These are phyloP conservation scores for Mola mola DNA, from an alignment of 2,113 vertebrate species.

Conservation along the genomic window DNA sequence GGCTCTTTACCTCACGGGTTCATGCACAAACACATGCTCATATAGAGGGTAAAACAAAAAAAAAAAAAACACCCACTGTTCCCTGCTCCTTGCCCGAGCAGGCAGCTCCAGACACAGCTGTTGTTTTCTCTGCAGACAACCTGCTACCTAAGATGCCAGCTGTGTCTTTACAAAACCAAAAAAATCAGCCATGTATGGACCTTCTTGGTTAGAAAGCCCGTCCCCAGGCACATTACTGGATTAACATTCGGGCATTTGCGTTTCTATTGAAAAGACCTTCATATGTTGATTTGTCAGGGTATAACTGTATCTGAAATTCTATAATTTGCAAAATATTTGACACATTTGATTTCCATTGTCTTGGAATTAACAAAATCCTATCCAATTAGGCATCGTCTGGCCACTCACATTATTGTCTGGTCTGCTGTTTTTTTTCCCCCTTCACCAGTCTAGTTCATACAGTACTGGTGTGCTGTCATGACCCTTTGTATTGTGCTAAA, in stretches of 20 bases:
- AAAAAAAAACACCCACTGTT: conserved; percentile 16
- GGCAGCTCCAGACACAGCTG: conserved; percentile 68
- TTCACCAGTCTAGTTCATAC: conserved; percentile 17
- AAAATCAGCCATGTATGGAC: conserved; percentile 28
- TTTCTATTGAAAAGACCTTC: background rate
- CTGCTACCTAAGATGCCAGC: conserved; percentile 64
- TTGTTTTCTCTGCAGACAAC: conserved; percentile 71
- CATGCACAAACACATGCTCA: conserved; percentile 5
- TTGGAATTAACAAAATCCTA: background rate
- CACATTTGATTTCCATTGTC: background rate
- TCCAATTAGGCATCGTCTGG: conserved; percentile 1
- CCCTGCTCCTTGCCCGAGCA: conserved; percentile 41
- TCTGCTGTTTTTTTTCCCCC: background rate
- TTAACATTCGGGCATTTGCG: no score
- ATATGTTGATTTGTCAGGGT: background rate
- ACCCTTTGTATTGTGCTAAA: conserved; percentile 60
- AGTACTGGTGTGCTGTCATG: conserved; percentile 33
- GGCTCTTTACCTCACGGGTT: conserved; percentile 42
- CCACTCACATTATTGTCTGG: conserved; percentile 2
- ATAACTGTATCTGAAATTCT: no score
- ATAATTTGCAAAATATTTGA: no score
- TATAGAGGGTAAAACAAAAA: no score
- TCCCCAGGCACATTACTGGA: conserved; percentile 14
- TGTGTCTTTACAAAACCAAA: conserved; percentile 26
- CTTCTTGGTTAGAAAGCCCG: conserved; percentile 15